A percentile compares a stretch with the other conserved stretches of the same genome.
phyloP scores from a whole-genome alignment of 2,113 vertebrate genomes.

The Onychostoma macrolepis region DNA sequence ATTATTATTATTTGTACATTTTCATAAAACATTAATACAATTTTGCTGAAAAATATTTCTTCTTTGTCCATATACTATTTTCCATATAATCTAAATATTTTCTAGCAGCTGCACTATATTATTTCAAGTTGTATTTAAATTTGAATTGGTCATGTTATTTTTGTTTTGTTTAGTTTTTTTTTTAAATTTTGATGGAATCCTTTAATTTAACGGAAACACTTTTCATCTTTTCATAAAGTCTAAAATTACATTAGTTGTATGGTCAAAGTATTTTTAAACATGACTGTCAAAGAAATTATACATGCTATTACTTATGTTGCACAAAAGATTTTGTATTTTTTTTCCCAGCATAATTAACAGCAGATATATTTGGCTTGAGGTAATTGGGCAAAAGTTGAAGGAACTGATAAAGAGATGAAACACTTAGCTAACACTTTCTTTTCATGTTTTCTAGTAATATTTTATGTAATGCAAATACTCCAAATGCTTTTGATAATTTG shows the following conservation, averaged over 20 bases:
- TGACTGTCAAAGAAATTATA: neutral
- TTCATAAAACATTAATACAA: too few species aligned
- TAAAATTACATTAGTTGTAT: neutral
- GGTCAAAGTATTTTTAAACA: neutral
- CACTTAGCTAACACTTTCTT: neutral
- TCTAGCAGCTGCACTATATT: too few species aligned
- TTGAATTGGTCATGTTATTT: too few species aligned
- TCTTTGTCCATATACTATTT: too few species aligned
- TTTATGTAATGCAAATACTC: neutral
- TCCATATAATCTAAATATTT: too few species aligned
- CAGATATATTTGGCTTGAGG: neutral
- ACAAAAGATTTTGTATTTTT: neutral
- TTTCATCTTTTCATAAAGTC: neutral
- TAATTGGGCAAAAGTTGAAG: neutral
- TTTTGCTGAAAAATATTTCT: too few species aligned
- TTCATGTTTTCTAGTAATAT: neutral
- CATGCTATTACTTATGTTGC: neutral
- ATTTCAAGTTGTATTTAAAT: too few species aligned
- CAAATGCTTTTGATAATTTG: slow-evolving; percentile 13
- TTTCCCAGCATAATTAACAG: neutral
- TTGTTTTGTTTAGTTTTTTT: too few species aligned
- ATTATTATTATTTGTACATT: too few species aligned
- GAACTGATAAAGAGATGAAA: neutral
- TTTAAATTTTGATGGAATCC: neutral
- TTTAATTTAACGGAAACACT: neutral